phyloP scores from a whole-genome alignment of 2,113 vertebrate genomes.

The Vanacampus margaritifer region DNA sequence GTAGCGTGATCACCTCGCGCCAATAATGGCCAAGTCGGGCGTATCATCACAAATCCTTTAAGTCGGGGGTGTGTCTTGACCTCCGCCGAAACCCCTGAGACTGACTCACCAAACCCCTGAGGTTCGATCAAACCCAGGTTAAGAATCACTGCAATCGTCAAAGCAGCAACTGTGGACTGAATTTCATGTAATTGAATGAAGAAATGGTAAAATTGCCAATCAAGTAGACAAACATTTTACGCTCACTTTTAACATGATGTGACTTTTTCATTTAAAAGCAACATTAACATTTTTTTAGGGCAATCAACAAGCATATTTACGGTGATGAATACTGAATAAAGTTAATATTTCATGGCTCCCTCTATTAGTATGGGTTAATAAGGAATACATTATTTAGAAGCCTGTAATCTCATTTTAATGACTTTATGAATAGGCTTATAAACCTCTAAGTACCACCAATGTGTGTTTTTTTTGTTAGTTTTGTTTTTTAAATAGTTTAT shows the following conservation, averaged over 20 bases:
- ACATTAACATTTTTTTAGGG: not conserved
- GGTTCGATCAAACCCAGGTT: too few species aligned
- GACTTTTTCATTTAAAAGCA: not conserved
- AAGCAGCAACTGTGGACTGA: not conserved
- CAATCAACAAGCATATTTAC: not conserved
- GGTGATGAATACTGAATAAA: not conserved
- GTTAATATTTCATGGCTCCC: not conserved
- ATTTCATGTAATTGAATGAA: not conserved
- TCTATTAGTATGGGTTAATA: not conserved
- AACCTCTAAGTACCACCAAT: not conserved
- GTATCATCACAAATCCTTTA: too few species aligned
- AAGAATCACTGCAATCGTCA: too few species aligned
- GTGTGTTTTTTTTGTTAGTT: not conserved
- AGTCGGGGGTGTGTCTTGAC: too few species aligned
- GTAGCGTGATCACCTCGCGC: too few species aligned
- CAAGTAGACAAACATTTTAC: not conserved
- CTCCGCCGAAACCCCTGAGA: too few species aligned
- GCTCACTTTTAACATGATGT: not conserved
- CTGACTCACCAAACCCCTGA: too few species aligned
- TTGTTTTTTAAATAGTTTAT: too few species aligned
- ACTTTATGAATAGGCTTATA: not conserved
- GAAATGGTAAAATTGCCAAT: not conserved
- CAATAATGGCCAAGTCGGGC: too few species aligned
- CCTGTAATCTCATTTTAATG: slow-evolving; percentile 1
- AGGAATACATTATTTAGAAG: not conserved